Evolutionary conservation across 1,140 invertebrate species (phyloP), one percentile per base, ranked within the genome.

Genomic region (Tetramorium simillimum): DNA sequence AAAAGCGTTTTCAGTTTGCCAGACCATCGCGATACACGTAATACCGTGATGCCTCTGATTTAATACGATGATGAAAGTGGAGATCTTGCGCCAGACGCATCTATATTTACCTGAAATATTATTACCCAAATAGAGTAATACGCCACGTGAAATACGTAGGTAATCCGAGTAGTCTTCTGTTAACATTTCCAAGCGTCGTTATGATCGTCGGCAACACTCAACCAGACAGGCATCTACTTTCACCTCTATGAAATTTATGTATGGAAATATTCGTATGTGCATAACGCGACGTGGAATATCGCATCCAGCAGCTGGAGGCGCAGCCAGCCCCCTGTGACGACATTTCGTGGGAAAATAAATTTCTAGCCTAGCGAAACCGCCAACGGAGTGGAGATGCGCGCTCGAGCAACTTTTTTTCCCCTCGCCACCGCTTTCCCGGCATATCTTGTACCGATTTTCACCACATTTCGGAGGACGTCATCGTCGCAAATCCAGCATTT

Each of bases 231-330:
- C 78, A 91, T 72, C 86, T 90, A 92, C 91, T 93, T 93, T 92
- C 87, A 91, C 90, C 85, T 76, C 70, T 28, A 73, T 82, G 73
- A 94, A 93, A 94, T 94, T 94, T 93, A 94, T 93, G 92, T 93
- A 94, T 94, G 92, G 90, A 93, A 94, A 94, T 94, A 91, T 94
- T 84, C 89, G 89, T 90, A 89, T 87, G 89, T 92, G 92, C 92
- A 93, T 94, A 93, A 94, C 93, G 92, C 93, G 65, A 94, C 92
- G 92, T 92, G 90, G 92, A 94, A 94, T 94, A 94, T 93, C 93
- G 92, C 85, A 90, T 86, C 91, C 84, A 92, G 91, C 93, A 94
- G 93, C 94, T 93, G 92, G 89, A 92, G 92, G 67, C 67, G 67
- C 60, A 37, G 60, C 6, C 60, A 63, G 90, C 91, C 90, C 91